Base-by-base conservation (phyloP, 2,888 invertebrate genomes). In the Ernsta delagoae region DNA sequence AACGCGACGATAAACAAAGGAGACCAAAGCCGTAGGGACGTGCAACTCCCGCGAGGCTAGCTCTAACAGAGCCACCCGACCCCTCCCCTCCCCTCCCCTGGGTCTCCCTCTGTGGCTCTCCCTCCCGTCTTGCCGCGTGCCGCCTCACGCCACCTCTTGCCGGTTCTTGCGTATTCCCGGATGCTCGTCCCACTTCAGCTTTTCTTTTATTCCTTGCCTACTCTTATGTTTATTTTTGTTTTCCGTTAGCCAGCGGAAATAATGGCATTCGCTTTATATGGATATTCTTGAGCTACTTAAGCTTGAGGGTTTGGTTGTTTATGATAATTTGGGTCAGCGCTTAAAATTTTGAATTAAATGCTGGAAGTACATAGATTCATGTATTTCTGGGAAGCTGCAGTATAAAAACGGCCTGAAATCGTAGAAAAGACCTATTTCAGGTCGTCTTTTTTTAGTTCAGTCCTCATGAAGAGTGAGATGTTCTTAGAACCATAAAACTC, bases 221-320 rank as follows among this genome's bases (percentile, higher is more conserved):
- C 89, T 88, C 89, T 87, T 89, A 82, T 88, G 87, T 90, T 91
- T 91, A 91, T 92, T 92, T 92, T 92, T 92, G 92, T 92, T 92
- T 92, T 90, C 88, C 84, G 90, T 86, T 89, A 89, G 84, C 87
- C 86, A 76, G 86, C 82, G 91, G 88, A 90, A 90, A 90, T 92
- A 92, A 91, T 89, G 80, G 84, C 81, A 87, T 77, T 85, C 78
- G 79, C 73, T 79, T 83, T 73, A 65, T 80, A 74, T 78, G 85
- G 91, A 89, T 82, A 57, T 68, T 68, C 68, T 48, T 39, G 11
- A n/a, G 43, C 64, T 64, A 64, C 64, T 56, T 64, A 45, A 12
- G 48, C 2, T 48, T 1, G 11, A 0, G 5, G 39, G 12, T 34
- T 12, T 59, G 6, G 9, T 24, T 59, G 8, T 41, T 53, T 63